Conservation (phyloP, 1,140 invertebrate species). For the Platyscapa corneri region DNA sequence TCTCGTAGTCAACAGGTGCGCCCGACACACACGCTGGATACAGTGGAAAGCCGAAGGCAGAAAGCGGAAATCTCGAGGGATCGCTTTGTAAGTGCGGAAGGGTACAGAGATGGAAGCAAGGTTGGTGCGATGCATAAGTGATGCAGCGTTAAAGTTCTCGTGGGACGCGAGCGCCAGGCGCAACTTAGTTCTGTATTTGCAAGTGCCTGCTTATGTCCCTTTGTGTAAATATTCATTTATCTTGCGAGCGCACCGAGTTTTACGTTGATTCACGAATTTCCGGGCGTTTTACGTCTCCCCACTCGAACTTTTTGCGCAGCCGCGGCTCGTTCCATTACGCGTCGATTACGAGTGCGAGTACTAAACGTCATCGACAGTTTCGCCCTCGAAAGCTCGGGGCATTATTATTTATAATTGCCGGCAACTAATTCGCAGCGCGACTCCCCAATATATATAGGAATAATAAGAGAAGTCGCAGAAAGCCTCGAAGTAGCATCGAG, state of each 20-base stretch:
- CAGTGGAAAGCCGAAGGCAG: slow-evolving; percentile 13
- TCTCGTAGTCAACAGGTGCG: slow-evolving; percentile 66
- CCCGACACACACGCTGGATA: slow-evolving; percentile 49
- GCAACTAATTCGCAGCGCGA: background rate
- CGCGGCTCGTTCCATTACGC: too few species aligned
- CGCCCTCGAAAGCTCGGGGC: too few species aligned
- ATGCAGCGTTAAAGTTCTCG: slow-evolving; percentile 68
- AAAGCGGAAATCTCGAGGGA: slow-evolving; percentile 66
- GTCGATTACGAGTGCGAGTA: too few species aligned
- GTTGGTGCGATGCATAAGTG: slow-evolving; percentile 69
- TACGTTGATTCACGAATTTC: background rate
- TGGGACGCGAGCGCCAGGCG: slow-evolving; percentile 52
- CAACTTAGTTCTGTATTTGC: slow-evolving; percentile 4
- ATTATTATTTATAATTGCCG: too few species aligned
- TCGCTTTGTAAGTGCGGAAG: slow-evolving; percentile 69
- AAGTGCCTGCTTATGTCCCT: background rate
- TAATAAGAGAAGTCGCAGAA: background rate
- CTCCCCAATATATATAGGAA: too few species aligned
- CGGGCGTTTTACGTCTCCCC: background rate
- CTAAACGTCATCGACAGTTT: too few species aligned
- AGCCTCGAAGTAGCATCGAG: background rate
- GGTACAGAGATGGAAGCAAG: slow-evolving; percentile 1
- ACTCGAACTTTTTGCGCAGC: too few species aligned
- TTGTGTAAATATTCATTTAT: slow-evolving; percentile 19
- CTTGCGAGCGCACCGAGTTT: background rate